Evolutionary conservation across 1,140 invertebrate genomes (phyloP).

Genomic region (Halyomorpha halys): DNA sequence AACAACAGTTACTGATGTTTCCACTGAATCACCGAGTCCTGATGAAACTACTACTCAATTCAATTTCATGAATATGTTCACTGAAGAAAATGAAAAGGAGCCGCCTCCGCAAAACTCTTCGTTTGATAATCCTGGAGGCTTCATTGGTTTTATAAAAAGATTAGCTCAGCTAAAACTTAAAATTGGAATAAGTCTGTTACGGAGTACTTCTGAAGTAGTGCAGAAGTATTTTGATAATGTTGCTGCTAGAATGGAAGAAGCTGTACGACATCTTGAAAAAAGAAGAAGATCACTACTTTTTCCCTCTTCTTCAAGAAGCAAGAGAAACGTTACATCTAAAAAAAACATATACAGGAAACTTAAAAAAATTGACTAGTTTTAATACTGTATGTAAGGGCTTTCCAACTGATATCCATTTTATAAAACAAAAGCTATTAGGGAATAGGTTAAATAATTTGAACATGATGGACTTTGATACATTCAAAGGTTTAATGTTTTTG

Average conservation of each 20-base stretch:
- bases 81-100: constrained; percentile 7
- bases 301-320: constrained; percentile 3
- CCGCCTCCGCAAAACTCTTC: constrained; percentile 19
- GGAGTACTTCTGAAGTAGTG: constrained; percentile 42
- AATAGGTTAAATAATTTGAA: background rate
- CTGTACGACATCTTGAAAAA: constrained; percentile 29
- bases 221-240: constrained; percentile 41
- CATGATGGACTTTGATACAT: background rate
- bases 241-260: constrained; percentile 40
- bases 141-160: constrained; percentile 39
- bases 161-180: constrained; percentile 42
- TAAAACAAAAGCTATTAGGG: background rate
- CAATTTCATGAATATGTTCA: constrained; percentile 11
- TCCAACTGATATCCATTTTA: background rate
- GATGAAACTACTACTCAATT: constrained; percentile 18
- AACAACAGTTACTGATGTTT: constrained; percentile 26
- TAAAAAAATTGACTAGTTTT: constrained; percentile 1
- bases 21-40: constrained; percentile 1
- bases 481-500: background rate
- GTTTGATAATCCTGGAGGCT: constrained; percentile 32
- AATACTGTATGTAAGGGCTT: background rate
- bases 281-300: constrained; percentile 18
- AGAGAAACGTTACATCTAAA: background rate
- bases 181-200: constrained; percentile 41
- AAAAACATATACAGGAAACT: background rate